These are phyloP conservation scores for Philereme transversata DNA, from an alignment of 2,888 invertebrate genomes.

Conservation along the genomic window DNA sequence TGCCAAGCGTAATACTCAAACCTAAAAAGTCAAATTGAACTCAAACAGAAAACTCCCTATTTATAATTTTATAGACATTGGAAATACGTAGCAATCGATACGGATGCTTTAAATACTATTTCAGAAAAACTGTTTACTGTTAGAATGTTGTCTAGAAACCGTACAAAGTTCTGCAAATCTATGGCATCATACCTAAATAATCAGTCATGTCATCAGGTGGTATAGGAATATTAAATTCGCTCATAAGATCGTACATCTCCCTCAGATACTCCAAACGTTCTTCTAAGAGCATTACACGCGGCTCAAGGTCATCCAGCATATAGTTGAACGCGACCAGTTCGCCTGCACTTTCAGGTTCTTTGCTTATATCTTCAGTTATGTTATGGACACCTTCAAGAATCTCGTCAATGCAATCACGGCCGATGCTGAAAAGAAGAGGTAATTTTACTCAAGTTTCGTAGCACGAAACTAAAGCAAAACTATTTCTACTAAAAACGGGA, in stretches of 20 bases:
- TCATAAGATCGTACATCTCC: constrained; percentile 93
- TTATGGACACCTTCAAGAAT: constrained; percentile 86
- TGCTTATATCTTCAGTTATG: constrained; percentile 85
- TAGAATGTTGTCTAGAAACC: too few relatives aligned
- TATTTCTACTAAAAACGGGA: too few relatives aligned
- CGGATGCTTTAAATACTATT: too few relatives aligned
- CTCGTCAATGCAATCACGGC: constrained; percentile 84
- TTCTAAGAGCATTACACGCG: constrained; percentile 88
- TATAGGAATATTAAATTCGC: constrained; percentile 89
- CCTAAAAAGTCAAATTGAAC: constrained; percentile 53
- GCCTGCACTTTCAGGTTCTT: constrained; percentile 87
- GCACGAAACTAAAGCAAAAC: too few relatives aligned
- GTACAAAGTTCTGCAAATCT: too few relatives aligned
- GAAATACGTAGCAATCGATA: too few relatives aligned
- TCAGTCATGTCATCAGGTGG: constrained; percentile 88
- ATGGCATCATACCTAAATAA: constrained; percentile 69
- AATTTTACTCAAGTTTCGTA: not conserved
- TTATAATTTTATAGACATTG: too few relatives aligned
- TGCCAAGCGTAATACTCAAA: constrained; percentile 85
- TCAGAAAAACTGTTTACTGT: too few relatives aligned
- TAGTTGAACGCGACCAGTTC: constrained; percentile 89
- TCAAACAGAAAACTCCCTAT: too few relatives aligned
- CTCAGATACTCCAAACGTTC: constrained; percentile 90
- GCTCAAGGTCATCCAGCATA: constrained; percentile 87
- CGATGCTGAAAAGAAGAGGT: constrained; percentile 77